phyloP scores from a whole-genome alignment of 2,113 vertebrate species.

The Ranitomeya imitator region DNA sequence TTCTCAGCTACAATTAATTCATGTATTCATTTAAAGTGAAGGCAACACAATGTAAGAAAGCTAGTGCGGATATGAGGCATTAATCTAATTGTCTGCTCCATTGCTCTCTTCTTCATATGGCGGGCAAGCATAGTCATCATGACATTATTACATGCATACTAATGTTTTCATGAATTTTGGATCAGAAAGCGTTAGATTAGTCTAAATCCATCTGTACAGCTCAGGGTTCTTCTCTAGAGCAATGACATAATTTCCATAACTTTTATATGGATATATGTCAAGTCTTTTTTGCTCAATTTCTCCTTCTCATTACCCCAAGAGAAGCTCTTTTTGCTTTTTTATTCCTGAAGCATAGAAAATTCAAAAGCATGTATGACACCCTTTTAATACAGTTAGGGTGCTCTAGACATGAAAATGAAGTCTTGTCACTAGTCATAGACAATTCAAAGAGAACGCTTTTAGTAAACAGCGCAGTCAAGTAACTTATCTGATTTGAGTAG shows the following conservation, averaged over 20 bases:
- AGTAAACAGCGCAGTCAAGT: too few species aligned
- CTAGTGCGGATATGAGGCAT: not conserved
- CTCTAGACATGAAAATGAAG: too few species aligned
- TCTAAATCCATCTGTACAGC: not conserved
- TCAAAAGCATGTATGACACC: too few species aligned
- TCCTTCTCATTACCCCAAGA: not conserved
- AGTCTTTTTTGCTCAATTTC: constrained; percentile 20
- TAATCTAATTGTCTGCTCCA: constrained; percentile 11
- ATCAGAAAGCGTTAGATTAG: not conserved
- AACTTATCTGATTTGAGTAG: too few species aligned
- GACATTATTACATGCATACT: constrained; percentile 3
- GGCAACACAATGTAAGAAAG: not conserved
- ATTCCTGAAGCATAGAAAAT: too few species aligned
- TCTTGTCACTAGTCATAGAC: too few species aligned
- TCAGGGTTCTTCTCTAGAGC: not conserved
- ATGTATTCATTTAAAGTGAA: not conserved
- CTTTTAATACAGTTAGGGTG: too few species aligned
- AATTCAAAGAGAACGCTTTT: too few species aligned
- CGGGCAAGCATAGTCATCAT: not conserved
- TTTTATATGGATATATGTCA: not conserved
- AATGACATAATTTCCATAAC: not conserved
- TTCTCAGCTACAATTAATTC: not conserved
- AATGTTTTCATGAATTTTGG: constrained; percentile 20
- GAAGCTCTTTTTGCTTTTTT: not conserved
- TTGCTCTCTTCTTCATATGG: not conserved